Conservation (phyloP, 2,113 vertebrate genomes). For the Rhombomys opimus region DNA sequence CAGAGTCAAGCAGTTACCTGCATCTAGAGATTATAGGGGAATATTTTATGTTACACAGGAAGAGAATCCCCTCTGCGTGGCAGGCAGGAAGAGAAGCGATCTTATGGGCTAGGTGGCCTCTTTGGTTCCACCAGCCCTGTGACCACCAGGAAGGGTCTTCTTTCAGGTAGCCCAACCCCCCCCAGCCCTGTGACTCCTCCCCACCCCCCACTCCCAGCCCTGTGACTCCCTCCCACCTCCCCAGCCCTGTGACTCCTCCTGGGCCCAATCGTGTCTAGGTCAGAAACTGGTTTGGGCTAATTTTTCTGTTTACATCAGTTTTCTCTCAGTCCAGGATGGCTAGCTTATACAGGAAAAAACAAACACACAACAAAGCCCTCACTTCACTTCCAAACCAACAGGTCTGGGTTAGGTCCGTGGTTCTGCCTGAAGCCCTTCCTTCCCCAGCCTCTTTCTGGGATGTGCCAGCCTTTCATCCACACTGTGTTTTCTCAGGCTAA, state of each 20-base stretch:
- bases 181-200: not conserved
- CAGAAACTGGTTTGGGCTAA: not conserved
- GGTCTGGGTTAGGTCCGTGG: not conserved
- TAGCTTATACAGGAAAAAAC: not conserved
- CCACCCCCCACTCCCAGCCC: too few species aligned
- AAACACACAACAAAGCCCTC: not conserved
- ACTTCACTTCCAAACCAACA: constrained; percentile 29
- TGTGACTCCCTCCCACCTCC: too few species aligned
- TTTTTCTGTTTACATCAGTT: constrained; percentile 2
- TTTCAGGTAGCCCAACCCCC: not conserved
- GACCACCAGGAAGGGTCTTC: not conserved
- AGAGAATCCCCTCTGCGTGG: constrained; percentile 48
- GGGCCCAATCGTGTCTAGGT: not conserved
- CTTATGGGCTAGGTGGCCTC: not conserved
- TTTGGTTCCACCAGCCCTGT: not conserved
- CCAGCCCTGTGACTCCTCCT: not conserved
- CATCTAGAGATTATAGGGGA: constrained; percentile 41
- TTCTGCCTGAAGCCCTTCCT: constrained; percentile 45
- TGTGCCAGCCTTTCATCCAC: not conserved
- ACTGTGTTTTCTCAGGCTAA: not conserved
- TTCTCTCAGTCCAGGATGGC: not conserved
- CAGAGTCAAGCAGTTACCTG: constrained; percentile 51
- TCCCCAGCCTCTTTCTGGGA: constrained; percentile 52
- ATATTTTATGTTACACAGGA: not conserved
- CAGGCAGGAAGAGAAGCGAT: constrained; percentile 24